phyloP scores from a whole-genome alignment of 2,888 invertebrate species.

The Chrysomela aeneicollis region DNA sequence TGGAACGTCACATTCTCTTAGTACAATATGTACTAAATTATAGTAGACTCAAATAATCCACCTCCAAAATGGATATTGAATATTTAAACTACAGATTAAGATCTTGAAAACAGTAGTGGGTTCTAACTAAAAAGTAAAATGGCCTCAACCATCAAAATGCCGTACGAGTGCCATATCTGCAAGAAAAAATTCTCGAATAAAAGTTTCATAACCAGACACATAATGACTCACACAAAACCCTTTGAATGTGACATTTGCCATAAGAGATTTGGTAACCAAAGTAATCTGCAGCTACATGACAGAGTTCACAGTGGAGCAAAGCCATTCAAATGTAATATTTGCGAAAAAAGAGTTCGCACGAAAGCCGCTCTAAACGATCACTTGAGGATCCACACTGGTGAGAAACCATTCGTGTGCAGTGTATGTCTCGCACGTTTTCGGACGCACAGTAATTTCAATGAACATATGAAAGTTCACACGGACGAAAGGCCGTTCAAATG shows the following conservation, averaged over 20 bases:
- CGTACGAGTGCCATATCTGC: background rate
- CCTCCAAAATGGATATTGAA: too few relatives aligned
- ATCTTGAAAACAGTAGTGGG: too few relatives aligned
- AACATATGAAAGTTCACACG: slow-evolving; percentile 7
- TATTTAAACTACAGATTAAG: too few relatives aligned
- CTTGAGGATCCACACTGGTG: background rate
- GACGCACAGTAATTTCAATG: background rate
- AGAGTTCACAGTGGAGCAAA: background rate
- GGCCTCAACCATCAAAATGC: background rate
- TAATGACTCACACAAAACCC: background rate
- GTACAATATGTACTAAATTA: too few relatives aligned
- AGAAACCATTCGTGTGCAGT: background rate
- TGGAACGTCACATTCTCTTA: too few relatives aligned
- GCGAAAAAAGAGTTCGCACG: background rate
- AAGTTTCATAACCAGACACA: background rate
- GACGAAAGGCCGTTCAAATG: slow-evolving; percentile 9
- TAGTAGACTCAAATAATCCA: too few relatives aligned
- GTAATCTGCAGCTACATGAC: background rate
- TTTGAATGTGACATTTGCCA: background rate
- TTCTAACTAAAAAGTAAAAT: too few relatives aligned
- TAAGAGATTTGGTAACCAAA: background rate
- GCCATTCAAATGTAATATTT: background rate
- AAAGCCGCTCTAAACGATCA: background rate
- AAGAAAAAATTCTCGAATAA: background rate
- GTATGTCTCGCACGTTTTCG: background rate